Base-by-base conservation (phyloP, 1,140 invertebrate species). In the Diploscapter pachys region DNA sequence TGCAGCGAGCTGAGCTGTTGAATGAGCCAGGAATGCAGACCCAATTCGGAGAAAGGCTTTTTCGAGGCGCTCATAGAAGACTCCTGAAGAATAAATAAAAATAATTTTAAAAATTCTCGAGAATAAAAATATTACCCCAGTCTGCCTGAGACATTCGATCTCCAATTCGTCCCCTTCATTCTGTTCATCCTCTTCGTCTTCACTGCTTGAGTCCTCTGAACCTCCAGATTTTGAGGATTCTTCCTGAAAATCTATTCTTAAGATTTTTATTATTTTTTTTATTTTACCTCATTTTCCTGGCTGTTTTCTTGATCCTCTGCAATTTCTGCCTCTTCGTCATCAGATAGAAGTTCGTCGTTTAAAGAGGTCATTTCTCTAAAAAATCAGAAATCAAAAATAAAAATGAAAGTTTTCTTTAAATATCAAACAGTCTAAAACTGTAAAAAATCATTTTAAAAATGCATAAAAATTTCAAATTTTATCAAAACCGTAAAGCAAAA, bases 1-100 rank as follows among this genome's bases (percentile, higher is more conserved):
- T 78, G 71, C 52, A 79, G 59, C 4, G 56, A 55, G 55, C 70
- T 50, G 4, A 77, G 72, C 52, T 79, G 75, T 6, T 78, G n/a
- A 59, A n/a, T 70, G 49, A 79, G 64, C 78, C 78, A 79, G 0
- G 62, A 59, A 48, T 31, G 53, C 4, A 79, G 55, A 48, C 76
- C 75, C 11, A 79, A 61, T 11, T 78, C 59, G 48, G 56, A 8
- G 62, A 79, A 79, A 11, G 69, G 71, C 50, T 66, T 72, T 8
- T 64, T 72, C 2, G 31, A 4, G 5, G 74, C 55, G 4, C 59
- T n/a, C 2, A 68, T 9, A 8, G 65, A 4, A 51, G 11, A 11
- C 59, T 53, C 61, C 63, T 68, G 31, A 11, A 72, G 51, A 49
- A 1, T 72, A 48, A 13, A 0, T 31, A 51, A 63, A 63, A 63